phyloP scores from a whole-genome alignment of 2,113 vertebrate genomes.

The Embiotoca jacksoni region DNA sequence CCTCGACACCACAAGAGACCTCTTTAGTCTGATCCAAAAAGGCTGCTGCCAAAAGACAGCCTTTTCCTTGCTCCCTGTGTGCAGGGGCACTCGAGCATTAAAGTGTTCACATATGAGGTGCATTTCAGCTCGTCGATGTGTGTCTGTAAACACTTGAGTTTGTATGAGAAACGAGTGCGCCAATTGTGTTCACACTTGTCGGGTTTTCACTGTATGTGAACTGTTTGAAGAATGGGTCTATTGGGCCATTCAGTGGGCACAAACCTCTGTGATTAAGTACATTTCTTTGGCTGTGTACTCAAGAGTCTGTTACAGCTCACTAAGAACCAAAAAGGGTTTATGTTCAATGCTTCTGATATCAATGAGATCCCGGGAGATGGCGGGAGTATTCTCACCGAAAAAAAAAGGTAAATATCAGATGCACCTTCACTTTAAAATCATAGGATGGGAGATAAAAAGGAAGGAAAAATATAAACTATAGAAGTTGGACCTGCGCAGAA shows the following conservation, averaged over 20 bases:
- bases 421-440: background rate
- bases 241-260: background rate
- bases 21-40: constrained; percentile 44
- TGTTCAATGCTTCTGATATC: background rate
- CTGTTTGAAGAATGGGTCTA: constrained; percentile 17
- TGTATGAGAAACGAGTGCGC: constrained; percentile 36
- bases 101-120: constrained; percentile 36
- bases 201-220: constrained; percentile 20
- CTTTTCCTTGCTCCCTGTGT: constrained; percentile 18
- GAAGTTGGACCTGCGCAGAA: too few relatives aligned
- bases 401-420: background rate
- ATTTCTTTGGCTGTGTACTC: constrained; percentile 10
- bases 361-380: background rate
- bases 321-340: background rate
- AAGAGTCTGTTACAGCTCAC: background rate
- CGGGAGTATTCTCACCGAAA: background rate
- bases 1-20: constrained; percentile 44
- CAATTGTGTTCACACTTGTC: constrained; percentile 40
- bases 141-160: constrained; percentile 53
- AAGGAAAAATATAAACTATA: background rate
- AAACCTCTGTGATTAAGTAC: constrained; percentile 13
- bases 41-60: constrained; percentile 8
- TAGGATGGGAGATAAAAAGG: background rate
- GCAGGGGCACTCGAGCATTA: constrained; percentile 39
- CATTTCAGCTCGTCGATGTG: constrained; percentile 16